Base-by-base conservation (phyloP, 2,797 vertebrate genomes). In the Nannoperca obscura region DNA sequence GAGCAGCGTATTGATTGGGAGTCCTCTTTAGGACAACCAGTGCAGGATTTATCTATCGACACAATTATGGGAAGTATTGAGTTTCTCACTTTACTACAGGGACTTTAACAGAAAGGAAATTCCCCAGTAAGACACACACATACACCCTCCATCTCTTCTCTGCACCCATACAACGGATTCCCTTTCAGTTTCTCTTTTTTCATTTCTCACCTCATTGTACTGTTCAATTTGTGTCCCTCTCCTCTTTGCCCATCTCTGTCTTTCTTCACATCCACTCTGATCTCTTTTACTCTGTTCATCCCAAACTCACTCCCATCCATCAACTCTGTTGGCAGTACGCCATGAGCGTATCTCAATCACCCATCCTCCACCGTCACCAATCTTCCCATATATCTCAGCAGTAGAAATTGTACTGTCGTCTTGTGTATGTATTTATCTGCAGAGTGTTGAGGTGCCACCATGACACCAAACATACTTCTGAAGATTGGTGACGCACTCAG, bases 1-100 rank as follows among this genome's bases (percentile, higher is more conserved):
- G 32, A 63, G 47, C 1, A n/a, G 60, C 0, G 7, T 42, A 84
- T 86, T 27, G 81, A 85, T 73, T 2, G 3, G 11, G 55, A 40
- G 47, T 49, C 47, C 42, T 71, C 46, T 36, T 12, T 46, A 73
- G 76, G 22, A 72, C 14, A 40, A 66, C 20, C 44, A 24, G 42
- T 9, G 14, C 24, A 58, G 60, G 12, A 74, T 65, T 40, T 47
- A 13, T 46, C 32, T 60, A 49, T 38, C 14, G 10, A 57, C 62
- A 68, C 42, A 68, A 68, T 81, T 64, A 80, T 47, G 24, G 66
- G 30, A 73, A 71, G 22, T 17, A 67, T 22, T 20, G 69, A 75
- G 58, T 59, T 66, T 55, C 68, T 71, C 24, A 54, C 62, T 75
- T 79, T 66, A 78, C 66, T 19, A 17, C 47, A 14, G 38, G 32